Percentiles rank a stretch among this genome's conserved stretches.
Conservation (phyloP, 2,113 vertebrate species). For the Leptosomus discolor region DNA sequence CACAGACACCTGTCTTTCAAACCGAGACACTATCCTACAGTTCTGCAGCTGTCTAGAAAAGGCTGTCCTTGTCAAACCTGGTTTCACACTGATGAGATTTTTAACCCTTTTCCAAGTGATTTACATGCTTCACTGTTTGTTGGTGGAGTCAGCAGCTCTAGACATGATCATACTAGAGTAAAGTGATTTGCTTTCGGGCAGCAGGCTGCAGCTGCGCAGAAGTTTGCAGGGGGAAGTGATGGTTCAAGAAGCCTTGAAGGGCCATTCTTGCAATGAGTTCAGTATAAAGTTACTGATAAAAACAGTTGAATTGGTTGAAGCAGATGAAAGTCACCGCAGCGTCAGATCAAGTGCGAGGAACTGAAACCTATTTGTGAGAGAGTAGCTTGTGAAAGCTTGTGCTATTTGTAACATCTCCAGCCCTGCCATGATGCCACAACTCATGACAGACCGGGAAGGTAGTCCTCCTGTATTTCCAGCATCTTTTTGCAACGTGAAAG, state of each 20-base stretch:
- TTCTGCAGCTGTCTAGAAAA: background rate
- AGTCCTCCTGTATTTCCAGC: background rate
- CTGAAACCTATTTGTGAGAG: background rate
- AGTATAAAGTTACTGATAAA: background rate
- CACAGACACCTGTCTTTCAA: no score
- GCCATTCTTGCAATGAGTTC: background rate
- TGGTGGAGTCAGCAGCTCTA: background rate
- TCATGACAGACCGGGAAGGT: background rate
- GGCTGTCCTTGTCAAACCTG: background rate
- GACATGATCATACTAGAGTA: fast-evolving
- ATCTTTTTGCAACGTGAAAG: no score
- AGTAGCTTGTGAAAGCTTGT: background rate
- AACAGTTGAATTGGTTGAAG: background rate
- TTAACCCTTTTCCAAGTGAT: background rate
- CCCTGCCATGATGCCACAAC: background rate
- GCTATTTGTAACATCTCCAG: background rate
- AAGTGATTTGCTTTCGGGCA: background rate
- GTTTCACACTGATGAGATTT: fast-evolving
- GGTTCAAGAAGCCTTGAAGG: background rate
- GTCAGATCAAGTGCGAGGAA: background rate
- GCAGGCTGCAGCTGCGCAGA: background rate
- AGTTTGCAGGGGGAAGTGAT: background rate
- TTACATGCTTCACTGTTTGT: background rate
- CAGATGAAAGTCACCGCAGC: background rate
- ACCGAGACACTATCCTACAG: background rate